phyloP scores from a whole-genome alignment of 30 jellyfish, hydroid and myxozoan genomes.

The Hydra vulgaris region DNA sequence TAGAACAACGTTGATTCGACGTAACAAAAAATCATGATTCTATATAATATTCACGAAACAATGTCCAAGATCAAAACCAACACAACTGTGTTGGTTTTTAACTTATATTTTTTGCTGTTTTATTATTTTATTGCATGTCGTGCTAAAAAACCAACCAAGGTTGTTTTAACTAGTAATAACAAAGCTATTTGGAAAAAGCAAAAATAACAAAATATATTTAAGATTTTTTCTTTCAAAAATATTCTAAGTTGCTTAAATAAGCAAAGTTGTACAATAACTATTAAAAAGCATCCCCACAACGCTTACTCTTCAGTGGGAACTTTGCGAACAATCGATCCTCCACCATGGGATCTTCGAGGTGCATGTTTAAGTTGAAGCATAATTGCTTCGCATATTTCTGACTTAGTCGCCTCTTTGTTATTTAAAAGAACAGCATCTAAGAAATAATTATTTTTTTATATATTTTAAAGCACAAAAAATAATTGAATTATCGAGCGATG shows the following conservation, averaged over 20 bases:
- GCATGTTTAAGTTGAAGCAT: constrained; percentile 12
- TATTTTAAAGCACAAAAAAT: not conserved
- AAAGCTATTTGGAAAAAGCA: not conserved
- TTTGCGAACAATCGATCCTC: constrained; percentile 8
- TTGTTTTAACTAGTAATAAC: not conserved
- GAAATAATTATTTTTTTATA: not conserved
- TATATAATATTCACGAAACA: not conserved
- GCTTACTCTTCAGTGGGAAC: constrained; percentile 6
- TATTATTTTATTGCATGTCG: not conserved
- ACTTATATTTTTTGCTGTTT: not conserved
- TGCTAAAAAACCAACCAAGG: not conserved
- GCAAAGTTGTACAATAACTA: not conserved
- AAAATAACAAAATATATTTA: not conserved
- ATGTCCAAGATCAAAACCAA: not conserved
- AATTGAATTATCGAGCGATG: not conserved
- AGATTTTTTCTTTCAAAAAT: not conserved
- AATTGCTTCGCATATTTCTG: constrained; percentile 1
- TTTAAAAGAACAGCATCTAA: constrained; percentile 4
- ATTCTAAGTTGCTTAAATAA: not conserved
- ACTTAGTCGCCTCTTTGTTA: constrained; percentile 8
- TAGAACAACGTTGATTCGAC: not conserved
- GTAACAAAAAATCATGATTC: not conserved
- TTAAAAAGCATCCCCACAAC: not conserved
- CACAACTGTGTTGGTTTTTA: not conserved
- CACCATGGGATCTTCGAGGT: constrained; percentile 11